Evolutionary conservation across 2,797 vertebrate genomes (phyloP).

Genomic region (Brachyalestes nurse): DNA sequence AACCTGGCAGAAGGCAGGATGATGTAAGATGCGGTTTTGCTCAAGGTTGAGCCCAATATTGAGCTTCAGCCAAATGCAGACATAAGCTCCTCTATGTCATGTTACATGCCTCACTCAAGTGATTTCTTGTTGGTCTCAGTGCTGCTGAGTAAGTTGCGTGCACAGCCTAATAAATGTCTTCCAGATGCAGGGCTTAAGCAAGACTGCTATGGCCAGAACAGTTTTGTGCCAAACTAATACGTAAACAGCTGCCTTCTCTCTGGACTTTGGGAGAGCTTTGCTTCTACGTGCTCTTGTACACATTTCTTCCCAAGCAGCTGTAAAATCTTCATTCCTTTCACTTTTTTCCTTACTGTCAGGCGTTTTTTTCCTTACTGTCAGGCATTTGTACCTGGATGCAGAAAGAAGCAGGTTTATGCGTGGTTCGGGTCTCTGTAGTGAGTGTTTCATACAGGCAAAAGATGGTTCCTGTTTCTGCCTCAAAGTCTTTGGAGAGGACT

Average conservation of each 20-base stretch:
- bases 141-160: conserved; percentile 24
- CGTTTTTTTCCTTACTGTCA: not conserved
- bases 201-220: conserved; percentile 31
- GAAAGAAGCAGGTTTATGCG: not conserved
- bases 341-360: not conserved
- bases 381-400: not conserved
- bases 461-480: not conserved
- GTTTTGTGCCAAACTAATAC: conserved; percentile 41
- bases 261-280: conserved; percentile 24
- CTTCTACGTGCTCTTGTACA: conserved; percentile 6
- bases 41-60: conserved; percentile 32
- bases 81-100: conserved; percentile 16
- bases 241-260: conserved; percentile 34
- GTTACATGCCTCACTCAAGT: conserved; percentile 12
- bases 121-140: conserved; percentile 6
- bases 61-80: conserved; percentile 14
- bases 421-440: not conserved
- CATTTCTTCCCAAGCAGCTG: conserved; percentile 22
- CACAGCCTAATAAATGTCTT: conserved; percentile 46
- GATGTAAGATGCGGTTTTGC: conserved; percentile 23
- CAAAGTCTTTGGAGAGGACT: not conserved
- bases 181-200: conserved; percentile 54
- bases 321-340: conserved; percentile 2
- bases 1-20: conserved; percentile 9
- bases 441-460: not conserved